These are phyloP conservation scores for Cardiocondyla obscurior DNA, from an alignment of 1,140 invertebrate genomes.

Conservation along the genomic window DNA sequence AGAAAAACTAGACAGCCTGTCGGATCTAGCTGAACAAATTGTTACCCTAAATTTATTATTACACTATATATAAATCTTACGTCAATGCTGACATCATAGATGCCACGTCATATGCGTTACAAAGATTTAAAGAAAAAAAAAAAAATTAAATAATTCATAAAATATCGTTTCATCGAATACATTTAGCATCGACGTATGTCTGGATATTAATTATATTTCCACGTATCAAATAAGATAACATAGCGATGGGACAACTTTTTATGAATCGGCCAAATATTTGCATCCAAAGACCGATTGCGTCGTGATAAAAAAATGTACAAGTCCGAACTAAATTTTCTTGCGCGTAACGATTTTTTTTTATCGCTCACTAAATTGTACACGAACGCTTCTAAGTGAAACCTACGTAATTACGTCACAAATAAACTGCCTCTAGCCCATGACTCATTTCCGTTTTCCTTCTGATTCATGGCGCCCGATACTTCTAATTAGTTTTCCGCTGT, in stretches of 20 bases:
- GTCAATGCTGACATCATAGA: too few relatives aligned
- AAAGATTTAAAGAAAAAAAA: neutral
- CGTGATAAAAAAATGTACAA: neutral
- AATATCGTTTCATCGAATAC: neutral
- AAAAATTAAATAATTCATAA: neutral
- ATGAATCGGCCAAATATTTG: neutral
- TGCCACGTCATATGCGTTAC: neutral
- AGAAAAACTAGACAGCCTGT: neutral
- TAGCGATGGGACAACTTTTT: neutral
- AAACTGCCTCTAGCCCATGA: slow-evolving; percentile 31
- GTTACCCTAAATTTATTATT: neutral
- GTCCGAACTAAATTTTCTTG: neutral
- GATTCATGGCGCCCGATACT: slow-evolving; percentile 14
- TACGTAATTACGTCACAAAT: slow-evolving; percentile 53
- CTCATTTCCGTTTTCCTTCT: slow-evolving; percentile 59
- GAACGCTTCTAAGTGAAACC: slow-evolving; percentile 15
- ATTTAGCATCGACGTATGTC: neutral
- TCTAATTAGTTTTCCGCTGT: neutral
- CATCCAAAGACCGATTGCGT: neutral
- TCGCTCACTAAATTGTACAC: neutral
- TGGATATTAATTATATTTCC: neutral
- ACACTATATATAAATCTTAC: neutral
- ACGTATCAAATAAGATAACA: neutral
- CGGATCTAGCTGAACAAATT: too few relatives aligned
- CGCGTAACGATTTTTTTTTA: neutral